Percentiles rank a stretch among this genome's conserved stretches.
These are phyloP conservation scores for Scylla paramamosain DNA, from an alignment of 1,140 invertebrate species.

Conservation along the genomic window DNA sequence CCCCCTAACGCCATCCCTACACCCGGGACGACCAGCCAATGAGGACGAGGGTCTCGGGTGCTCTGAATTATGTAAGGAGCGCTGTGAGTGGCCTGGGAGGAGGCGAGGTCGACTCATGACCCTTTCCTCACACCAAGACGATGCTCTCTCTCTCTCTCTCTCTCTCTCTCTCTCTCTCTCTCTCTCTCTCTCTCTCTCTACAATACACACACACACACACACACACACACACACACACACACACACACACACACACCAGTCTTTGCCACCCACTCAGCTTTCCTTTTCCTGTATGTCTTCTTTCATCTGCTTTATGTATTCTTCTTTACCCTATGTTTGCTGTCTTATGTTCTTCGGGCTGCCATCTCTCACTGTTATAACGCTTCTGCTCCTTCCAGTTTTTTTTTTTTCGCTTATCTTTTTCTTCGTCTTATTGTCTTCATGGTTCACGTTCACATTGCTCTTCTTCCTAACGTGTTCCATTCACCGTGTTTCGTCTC, in stretches of 20 bases:
- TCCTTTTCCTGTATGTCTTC: not conserved
- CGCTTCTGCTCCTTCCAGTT: not conserved
- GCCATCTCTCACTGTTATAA: too few species aligned
- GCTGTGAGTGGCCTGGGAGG: slow-evolving; percentile 53
- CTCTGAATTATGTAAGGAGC: slow-evolving; percentile 57
- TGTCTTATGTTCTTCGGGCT: too few species aligned
- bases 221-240: not conserved
- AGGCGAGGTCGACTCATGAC: slow-evolving; percentile 35
- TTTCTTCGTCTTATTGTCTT: not conserved
- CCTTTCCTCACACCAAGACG: slow-evolving; percentile 15
- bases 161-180: slow-evolving; percentile 44
- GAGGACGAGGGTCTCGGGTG: slow-evolving; percentile 28
- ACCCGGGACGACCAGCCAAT: slow-evolving; percentile 29
- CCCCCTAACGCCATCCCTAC: slow-evolving; percentile 14
- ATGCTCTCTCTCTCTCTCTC: slow-evolving; percentile 33
- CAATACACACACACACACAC: not conserved
- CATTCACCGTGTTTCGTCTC: not conserved
- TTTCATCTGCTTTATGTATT: not conserved
- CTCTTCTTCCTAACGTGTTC: not conserved
- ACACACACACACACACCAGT: not conserved
- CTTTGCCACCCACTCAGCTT: not conserved
- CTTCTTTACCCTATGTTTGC: not conserved
- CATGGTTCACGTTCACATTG: not conserved
- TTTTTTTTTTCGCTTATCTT: not conserved
- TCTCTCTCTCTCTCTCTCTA: slow-evolving; percentile 22